Evolutionary conservation across 2,797 vertebrate genomes (phyloP), one percentile per base, ranked within the genome.

Genomic region (Novumbra hubbsi): DNA sequence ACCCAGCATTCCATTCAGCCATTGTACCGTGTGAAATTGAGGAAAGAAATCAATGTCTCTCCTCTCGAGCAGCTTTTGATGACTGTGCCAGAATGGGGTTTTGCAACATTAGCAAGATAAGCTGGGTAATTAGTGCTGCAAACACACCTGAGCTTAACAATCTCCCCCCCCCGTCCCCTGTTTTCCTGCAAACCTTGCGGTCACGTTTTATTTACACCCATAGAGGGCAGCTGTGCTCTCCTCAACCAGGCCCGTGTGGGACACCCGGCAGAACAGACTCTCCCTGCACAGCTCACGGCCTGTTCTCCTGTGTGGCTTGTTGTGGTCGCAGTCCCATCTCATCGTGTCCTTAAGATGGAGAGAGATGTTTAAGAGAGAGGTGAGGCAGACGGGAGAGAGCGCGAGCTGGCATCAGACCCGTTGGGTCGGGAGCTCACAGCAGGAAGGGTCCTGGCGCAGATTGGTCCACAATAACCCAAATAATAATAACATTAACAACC

Each of bases 211-310:
- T 75, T 86, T 79, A 81, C 73, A 80, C 88, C 92, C 84, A 85
- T 91, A 93, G 93, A 87, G 92, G 92, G 92, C 92, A 93, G 90
- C 85, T 92, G 86, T 77, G 85, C 84, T 87, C 91, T 91, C 87
- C 74, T 70, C 65, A 88, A 75, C 21, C 7, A 30, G 17, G 17
- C 38, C 45, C 65, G 80, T 74, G 63, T 71, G 57, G 27, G 76
- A 34, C 34, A 76, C 28, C 34, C 73, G 19, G 66, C 72, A 76
- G 71, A 28, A 28, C 60, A 0, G 14, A 73, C 52, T 24, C 60
- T 49, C 78, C 72, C 45, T 9, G 50, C 19, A 14, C 7, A 63
- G 73, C 55, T 70, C 27, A 69, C 69, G n/a, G n/a, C n/a, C n/a
- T 75, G 78, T 68, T 76, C 77, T 79, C 78, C 73, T 73, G 24